Base-by-base conservation (phyloP, 2,888 invertebrate genomes). In the Eupeodes luniger region DNA sequence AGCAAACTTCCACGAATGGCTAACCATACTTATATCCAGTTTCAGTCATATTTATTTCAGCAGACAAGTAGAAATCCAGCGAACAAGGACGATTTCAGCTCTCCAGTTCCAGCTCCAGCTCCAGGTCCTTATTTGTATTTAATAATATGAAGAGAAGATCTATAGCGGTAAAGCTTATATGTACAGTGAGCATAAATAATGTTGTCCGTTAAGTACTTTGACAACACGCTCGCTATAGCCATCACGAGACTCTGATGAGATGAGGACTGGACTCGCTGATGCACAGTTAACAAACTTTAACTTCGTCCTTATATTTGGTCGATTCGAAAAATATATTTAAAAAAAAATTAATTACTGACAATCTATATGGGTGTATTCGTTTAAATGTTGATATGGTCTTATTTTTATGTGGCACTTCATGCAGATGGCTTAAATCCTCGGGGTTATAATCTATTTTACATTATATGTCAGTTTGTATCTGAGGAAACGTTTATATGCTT, bases 341-440 rank as follows among this genome's bases (percentile, higher is more conserved):
- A 49, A 67, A 83, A 80, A 76, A 87, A 80, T 85, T 83, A 87
- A 83, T 87, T 83, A 87, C 83, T 76, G 69, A 64, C 49, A 49
- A 57, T 78, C 57, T 72, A 67, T 40, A 62, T 49, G 55, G 69
- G 34, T 34, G 12, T 47, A 12, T 47, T 9, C 44, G 9, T 12
- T 11, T 12, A 59, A 36, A 57, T 57, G 12, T 4, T 14, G 27
- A 34, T 7, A 9, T 5, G 5, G 5, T 40, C 9, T 40, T 40
- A 6, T 6, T 14, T 40, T 16, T 79, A 2, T 5, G 16, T 62
- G 55, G 6, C 16, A 4, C 4, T 36, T 55, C 57, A 14, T 49
- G 53, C 44, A 27, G 12, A 34, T 59, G 81, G 27, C 27, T 34
- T 44, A 14, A 74, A 12, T 5, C 44, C 59, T 19, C 12, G 5